A percentile compares a stretch with the other conserved stretches of the same genome.
Conservation (phyloP, 2,113 vertebrate genomes). For the Myotis lucifugus region DNA sequence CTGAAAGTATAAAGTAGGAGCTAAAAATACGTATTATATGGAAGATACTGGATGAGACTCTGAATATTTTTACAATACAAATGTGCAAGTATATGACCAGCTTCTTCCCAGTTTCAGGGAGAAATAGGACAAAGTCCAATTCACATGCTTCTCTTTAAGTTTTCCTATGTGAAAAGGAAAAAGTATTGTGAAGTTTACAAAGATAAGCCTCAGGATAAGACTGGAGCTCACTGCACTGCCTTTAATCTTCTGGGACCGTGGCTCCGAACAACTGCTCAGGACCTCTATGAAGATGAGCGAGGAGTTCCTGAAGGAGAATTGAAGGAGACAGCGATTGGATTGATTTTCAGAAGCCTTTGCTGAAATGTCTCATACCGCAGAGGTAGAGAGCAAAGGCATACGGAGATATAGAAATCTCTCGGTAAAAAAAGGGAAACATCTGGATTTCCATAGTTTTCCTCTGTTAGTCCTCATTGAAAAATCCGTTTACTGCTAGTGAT, state of each 20-base stretch:
- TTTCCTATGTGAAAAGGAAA: neutral
- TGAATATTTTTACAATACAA: conserved; percentile 62
- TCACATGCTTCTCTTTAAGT: neutral
- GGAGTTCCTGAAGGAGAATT: neutral
- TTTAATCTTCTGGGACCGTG: neutral
- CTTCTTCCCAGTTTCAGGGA: neutral
- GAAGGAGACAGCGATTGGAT: conserved; percentile 31
- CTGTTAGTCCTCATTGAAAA: conserved; percentile 61
- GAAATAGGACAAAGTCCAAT: neutral
- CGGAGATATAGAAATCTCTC: neutral
- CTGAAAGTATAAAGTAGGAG: conserved; percentile 48
- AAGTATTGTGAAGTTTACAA: neutral
- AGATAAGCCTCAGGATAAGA: neutral
- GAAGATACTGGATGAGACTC: conserved; percentile 6
- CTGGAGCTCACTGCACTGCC: neutral
- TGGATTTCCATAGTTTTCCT: conserved; percentile 35
- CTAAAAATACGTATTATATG: conserved; percentile 46
- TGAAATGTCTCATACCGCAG: conserved; percentile 46
- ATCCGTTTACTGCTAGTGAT: conserved; percentile 31
- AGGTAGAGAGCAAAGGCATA: conserved; percentile 22
- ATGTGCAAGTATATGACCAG: neutral
- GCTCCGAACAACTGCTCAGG: neutral
- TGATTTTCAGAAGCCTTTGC: conserved; percentile 37
- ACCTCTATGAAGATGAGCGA: neutral
- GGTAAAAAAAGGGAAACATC: neutral